A percentile compares a stretch with the other conserved stretches of the same genome.
phyloP scores from a whole-genome alignment of 1,140 invertebrate species.

The Calliopsis andreniformis region DNA sequence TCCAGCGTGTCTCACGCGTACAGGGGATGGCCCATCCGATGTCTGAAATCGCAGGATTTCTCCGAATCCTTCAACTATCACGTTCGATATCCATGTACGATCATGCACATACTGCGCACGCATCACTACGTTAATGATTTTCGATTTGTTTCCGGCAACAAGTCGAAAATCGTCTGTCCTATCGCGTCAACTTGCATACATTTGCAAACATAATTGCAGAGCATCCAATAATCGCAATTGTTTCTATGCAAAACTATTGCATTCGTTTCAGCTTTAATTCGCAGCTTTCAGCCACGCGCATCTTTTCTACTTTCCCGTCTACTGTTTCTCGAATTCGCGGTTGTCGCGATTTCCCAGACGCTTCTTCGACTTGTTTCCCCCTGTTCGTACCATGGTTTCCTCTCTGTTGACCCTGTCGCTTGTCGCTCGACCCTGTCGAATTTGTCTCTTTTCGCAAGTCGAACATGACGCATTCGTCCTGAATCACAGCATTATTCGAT shows the following conservation, averaged over 20 bases:
- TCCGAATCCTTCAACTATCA: constrained; percentile 8
- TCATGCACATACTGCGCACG: not conserved
- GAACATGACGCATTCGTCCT: too few species aligned
- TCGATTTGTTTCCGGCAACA: not conserved
- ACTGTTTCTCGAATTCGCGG: too few species aligned
- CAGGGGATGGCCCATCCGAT: not conserved
- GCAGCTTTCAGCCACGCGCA: too few species aligned
- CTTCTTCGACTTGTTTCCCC: not conserved
- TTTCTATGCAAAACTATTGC: not conserved
- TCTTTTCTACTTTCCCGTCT: not conserved
- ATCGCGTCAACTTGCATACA: not conserved
- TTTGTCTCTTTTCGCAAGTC: too few species aligned
- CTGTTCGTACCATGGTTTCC: too few species aligned
- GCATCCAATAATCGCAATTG: constrained; percentile 17
- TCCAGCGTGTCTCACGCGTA: not conserved
- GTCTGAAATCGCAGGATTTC: constrained; percentile 8
- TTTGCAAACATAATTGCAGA: constrained; percentile 24
- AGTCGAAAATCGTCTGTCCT: not conserved
- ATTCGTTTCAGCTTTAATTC: not conserved
- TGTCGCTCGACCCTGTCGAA: too few species aligned
- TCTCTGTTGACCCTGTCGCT: too few species aligned
- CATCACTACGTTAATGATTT: not conserved
- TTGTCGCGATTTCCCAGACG: not conserved
- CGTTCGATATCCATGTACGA: not conserved
- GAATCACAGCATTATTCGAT: not conserved